Evolutionary conservation across 2,797 vertebrate species (phyloP), one percentile per base, ranked within the genome.

Genomic region (Eurystomus glaucurus): DNA sequence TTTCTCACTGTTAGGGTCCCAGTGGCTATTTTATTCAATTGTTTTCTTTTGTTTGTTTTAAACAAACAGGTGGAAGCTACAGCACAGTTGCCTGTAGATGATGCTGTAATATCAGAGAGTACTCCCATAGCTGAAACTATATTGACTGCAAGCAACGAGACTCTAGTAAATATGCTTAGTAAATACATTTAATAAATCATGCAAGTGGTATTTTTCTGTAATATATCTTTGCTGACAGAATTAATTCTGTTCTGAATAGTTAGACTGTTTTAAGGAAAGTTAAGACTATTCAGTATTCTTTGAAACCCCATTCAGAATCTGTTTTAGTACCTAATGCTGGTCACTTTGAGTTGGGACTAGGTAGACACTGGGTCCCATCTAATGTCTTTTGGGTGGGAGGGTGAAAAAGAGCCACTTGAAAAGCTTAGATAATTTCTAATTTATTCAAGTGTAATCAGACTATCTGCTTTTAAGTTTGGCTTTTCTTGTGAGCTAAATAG

Each of bases 11-110:
- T 91, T 80, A 95, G 97, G 96, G 96, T 93, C 88, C 88, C 65
- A 96, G 97, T 90, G 95, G 71, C 85, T 97, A 69, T 92, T 96
- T 85, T 95, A 98, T 97, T 98, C 97, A 98, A 97, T 97, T 98
- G 96, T 98, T 98, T 95, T 98, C 88, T 98, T 98, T 97, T 98
- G 96, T 98, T 98, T 97, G 86, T 97, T 98, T 98, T 96, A 97
- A 98, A 98, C 96, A 97, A 98, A 98, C 98, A 98, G 98, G 98
- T 98, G 98, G 98, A 98, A 97, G 96, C 98, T 97, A 96, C 98
- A 97, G 96, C 98, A 78, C 97, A 98, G 97, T 97, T 98, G 97
- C 98, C 98, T 98, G 57, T 98, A 98, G 98, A 98, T 98, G 98
- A 98, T 98, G 97, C 97, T 98, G 96, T 98, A 97, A 97, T 98